Evolutionary conservation across 2,797 vertebrate genomes (phyloP).

Genomic region (Muscicapa comitata): DNA sequence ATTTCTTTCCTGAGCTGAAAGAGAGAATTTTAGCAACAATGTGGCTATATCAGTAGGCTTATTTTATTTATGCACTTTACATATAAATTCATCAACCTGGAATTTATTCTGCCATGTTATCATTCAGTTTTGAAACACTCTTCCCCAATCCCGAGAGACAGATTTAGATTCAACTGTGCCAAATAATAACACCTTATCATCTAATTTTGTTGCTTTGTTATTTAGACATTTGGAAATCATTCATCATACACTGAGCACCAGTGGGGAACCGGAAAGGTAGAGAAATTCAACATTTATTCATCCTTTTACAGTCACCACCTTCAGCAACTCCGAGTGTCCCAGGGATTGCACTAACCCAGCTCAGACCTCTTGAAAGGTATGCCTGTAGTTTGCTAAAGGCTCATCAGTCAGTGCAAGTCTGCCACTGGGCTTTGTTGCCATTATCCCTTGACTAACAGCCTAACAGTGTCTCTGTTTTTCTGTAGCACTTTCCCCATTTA

Average conservation of each 20-base stretch:
- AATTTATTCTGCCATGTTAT: neutral
- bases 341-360: neutral
- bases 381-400: neutral
- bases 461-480: neutral
- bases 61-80: neutral
- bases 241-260: neutral
- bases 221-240: neutral
- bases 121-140: neutral
- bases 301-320: neutral
- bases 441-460: neutral
- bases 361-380: neutral
- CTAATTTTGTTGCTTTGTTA: neutral
- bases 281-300: neutral
- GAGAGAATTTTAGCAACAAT: neutral
- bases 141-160: neutral
- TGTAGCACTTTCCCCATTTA: neutral
- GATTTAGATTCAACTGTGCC: neutral
- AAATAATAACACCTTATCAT: neutral
- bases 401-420: neutral
- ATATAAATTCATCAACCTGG: neutral
- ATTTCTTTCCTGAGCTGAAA: neutral
- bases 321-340: neutral
- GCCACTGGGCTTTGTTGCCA: neutral
- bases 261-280: neutral
- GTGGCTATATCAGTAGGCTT: neutral